phyloP scores from a whole-genome alignment of 1,140 invertebrate species.

The Fragariocoptes setiger region DNA sequence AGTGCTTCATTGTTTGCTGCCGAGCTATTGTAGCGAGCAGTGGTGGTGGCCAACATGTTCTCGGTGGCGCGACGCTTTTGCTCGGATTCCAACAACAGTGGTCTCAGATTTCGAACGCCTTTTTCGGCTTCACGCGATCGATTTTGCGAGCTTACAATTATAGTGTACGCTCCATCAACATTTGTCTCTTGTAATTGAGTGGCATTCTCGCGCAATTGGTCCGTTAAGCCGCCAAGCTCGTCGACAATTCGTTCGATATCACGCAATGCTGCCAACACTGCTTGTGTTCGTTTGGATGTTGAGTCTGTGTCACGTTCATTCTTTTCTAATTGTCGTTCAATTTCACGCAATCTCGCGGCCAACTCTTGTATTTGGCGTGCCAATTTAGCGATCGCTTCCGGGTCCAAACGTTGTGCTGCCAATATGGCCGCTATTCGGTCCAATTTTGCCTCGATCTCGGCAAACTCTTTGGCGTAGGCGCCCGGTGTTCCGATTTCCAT shows the following conservation, averaged over 20 bases:
- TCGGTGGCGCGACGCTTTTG: constrained; percentile 47
- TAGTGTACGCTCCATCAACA: constrained; percentile 60
- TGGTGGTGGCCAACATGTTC: constrained; percentile 33
- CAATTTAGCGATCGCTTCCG: constrained; percentile 33
- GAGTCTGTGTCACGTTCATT: constrained; percentile 31
- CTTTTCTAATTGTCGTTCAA: constrained; percentile 23
- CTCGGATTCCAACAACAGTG: constrained; percentile 35
- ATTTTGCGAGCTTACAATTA: constrained; percentile 43
- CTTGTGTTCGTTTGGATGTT: constrained; percentile 37
- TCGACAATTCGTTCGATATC: constrained; percentile 35
- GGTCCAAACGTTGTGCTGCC: constrained; percentile 34
- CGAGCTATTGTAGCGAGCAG: constrained; percentile 30
- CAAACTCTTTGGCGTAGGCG: constrained; percentile 71
- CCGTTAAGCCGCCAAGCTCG: constrained; percentile 33
- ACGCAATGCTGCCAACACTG: constrained; percentile 39
- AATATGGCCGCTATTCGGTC: constrained; percentile 39
- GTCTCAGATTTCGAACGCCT: constrained; percentile 13
- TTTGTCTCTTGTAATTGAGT: constrained; percentile 72
- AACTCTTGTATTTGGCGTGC: constrained; percentile 23
- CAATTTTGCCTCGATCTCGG: constrained; percentile 51
- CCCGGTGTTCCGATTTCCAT: constrained; percentile 68
- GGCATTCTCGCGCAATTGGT: constrained; percentile 43
- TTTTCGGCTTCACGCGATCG: constrained; percentile 30
- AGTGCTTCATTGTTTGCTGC: constrained; percentile 27
- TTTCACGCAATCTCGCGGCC: constrained; percentile 21